Evolutionary conservation across 2,888 invertebrate species (phyloP).

Genomic region (Parnassius apollo): DNA sequence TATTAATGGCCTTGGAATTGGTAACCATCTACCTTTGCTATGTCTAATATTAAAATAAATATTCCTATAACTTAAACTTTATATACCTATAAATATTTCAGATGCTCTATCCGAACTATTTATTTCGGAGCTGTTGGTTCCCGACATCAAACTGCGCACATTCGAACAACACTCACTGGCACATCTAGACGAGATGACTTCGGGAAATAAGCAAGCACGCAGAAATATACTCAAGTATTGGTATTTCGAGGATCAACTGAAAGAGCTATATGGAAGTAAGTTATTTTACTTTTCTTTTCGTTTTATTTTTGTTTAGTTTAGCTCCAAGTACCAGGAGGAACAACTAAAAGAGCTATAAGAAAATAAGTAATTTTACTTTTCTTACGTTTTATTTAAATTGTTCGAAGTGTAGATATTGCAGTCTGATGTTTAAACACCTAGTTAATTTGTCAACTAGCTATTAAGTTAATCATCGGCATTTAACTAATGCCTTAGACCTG

Average conservation of each 20-base stretch:
- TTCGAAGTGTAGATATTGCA: too few species aligned
- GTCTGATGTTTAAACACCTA: too few species aligned
- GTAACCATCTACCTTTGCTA: too few species aligned
- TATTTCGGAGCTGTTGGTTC: constrained; percentile 85
- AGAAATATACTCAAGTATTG: constrained; percentile 87
- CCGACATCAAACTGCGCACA: constrained; percentile 82
- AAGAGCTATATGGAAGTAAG: constrained; percentile 85
- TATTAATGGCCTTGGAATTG: too few species aligned
- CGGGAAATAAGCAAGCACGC: constrained; percentile 83
- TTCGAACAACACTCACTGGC: constrained; percentile 85
- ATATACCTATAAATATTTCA: constrained; percentile 52
- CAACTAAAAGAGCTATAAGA: constrained; percentile 90
- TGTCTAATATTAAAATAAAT: too few species aligned
- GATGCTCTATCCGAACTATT: constrained; percentile 90
- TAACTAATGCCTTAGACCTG: too few species aligned
- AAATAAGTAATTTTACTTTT: constrained; percentile 51
- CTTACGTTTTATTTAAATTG: too few species aligned
- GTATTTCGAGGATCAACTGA: constrained; percentile 95
- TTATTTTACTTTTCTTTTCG: constrained; percentile 19
- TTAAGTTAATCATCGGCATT: too few species aligned
- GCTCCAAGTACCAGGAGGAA: constrained; percentile 96
- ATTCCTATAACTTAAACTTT: too few species aligned
- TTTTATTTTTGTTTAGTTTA: constrained; percentile 66
- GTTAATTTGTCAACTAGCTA: too few species aligned
- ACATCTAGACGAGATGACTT: constrained; percentile 79